Conservation (phyloP, 1,140 invertebrate species). For the Brachionus angularis region DNA sequence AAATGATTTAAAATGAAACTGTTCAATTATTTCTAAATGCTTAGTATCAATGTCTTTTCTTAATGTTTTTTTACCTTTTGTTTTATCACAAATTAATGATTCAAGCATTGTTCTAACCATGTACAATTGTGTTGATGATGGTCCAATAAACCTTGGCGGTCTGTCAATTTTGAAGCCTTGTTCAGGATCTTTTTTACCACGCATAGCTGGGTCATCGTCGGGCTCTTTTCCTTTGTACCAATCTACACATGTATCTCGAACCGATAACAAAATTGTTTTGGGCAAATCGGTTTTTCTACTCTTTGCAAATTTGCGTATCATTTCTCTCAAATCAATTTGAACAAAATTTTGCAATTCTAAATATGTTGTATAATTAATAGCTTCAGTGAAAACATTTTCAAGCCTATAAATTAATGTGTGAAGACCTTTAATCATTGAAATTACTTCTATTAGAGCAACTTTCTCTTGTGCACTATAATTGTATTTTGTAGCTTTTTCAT, state of each 20-base stretch:
- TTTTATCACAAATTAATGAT: constrained; percentile 87
- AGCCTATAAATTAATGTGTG: constrained; percentile 94
- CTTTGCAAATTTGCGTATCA: constrained; percentile 89
- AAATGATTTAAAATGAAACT: constrained; percentile 91
- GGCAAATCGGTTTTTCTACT: constrained; percentile 89
- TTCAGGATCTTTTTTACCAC: constrained; percentile 90
- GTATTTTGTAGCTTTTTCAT: constrained; percentile 93
- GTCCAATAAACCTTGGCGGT: constrained; percentile 33
- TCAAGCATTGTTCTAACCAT: constrained; percentile 99
- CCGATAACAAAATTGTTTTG: constrained; percentile 81
- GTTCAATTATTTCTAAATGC: constrained; percentile 82
- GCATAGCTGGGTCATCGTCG: constrained; percentile 82
- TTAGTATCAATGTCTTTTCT: constrained; percentile 92
- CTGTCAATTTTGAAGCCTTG: constrained; percentile 65
- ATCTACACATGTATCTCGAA: constrained; percentile 91
- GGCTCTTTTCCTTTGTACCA: constrained; percentile 81
- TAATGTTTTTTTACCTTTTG: constrained; percentile 76
- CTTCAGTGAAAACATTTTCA: constrained; percentile 94
- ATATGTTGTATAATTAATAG: constrained; percentile 88
- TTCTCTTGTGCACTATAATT: constrained; percentile 97
- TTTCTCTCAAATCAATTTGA: constrained; percentile 80
- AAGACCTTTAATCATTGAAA: constrained; percentile 98
- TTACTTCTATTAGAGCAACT: constrained; percentile 94
- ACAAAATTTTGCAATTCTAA: constrained; percentile 96
- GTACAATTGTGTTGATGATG: constrained; percentile 73